These are phyloP conservation scores for Pteropus alecto DNA, from an alignment of 2,113 vertebrate species.

Conservation along the genomic window DNA sequence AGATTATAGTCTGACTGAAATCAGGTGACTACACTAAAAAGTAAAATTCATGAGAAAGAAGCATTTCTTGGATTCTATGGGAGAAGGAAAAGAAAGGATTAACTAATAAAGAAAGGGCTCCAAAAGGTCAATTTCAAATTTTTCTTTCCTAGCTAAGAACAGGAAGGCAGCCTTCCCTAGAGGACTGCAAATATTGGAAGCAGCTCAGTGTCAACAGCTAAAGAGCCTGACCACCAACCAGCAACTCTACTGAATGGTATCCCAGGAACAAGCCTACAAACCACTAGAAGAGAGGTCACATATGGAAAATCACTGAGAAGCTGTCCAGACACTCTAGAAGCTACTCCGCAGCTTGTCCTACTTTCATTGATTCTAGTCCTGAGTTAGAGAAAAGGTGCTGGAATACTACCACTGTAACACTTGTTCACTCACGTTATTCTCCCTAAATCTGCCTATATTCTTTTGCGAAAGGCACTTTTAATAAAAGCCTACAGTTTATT, in stretches of 20 bases:
- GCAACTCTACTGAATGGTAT: background rate
- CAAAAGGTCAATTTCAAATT: background rate
- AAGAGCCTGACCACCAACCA: background rate
- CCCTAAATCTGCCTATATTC: background rate
- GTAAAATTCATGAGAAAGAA: background rate
- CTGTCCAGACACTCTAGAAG: constrained; percentile 57
- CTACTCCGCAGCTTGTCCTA: background rate
- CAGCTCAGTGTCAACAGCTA: background rate
- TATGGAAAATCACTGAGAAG: constrained; percentile 67
- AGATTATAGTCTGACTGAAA: constrained; percentile 4
- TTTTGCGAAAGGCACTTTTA: constrained; percentile 30
- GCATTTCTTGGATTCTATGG: background rate
- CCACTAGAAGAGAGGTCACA: constrained; percentile 42
- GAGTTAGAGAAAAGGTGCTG: constrained; percentile 19
- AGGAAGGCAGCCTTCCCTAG: background rate
- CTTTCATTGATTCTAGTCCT: constrained; percentile 26
- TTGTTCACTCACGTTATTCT: background rate
- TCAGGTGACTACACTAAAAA: constrained; percentile 18
- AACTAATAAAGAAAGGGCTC: background rate
- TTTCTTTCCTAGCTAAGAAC: background rate
- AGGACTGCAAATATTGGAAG: constrained; percentile 6
- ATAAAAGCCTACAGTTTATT: constrained; percentile 28
- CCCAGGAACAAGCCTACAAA: background rate
- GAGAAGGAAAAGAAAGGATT: background rate
- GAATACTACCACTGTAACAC: background rate